Evolutionary conservation across 2,888 invertebrate genomes (phyloP).

Genomic region (Sinelater perroti): DNA sequence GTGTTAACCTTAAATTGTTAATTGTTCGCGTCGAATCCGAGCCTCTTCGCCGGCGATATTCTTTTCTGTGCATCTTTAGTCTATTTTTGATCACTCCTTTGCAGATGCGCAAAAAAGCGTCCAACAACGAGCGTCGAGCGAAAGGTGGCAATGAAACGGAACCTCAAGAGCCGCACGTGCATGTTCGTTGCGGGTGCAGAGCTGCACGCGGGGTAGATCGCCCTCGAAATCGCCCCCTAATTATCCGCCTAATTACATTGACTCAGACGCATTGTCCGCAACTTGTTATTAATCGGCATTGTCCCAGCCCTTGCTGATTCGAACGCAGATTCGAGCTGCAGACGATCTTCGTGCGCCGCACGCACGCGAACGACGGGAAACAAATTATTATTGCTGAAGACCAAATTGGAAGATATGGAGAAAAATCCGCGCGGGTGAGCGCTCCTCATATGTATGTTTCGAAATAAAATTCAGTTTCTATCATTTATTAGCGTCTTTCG

Average conservation of each 20-base stretch:
- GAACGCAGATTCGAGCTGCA: conserved; percentile 30
- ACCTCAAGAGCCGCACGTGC: conserved; percentile 40
- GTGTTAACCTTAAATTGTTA: conserved; percentile 15
- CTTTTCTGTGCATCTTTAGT: too few relatives aligned
- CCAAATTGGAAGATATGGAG: conserved; percentile 17
- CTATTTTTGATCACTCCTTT: too few relatives aligned
- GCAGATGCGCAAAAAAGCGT: too few relatives aligned
- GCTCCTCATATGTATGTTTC: too few relatives aligned
- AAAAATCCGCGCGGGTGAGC: too few relatives aligned
- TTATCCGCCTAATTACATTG: conserved; percentile 50
- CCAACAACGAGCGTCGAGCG: too few relatives aligned
- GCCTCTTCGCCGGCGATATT: too few relatives aligned
- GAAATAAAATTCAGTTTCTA: too few relatives aligned
- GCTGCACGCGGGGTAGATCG: conserved; percentile 39
- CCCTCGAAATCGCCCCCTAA: conserved; percentile 41
- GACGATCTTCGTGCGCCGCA: conserved; percentile 16
- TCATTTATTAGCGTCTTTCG: too few relatives aligned
- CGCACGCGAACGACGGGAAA: conserved; percentile 18
- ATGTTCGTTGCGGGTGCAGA: conserved; percentile 13
- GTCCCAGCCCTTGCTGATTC: conserved; percentile 37
- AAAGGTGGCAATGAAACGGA: too few relatives aligned
- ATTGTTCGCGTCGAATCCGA: conserved; percentile 19
- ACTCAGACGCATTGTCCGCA: conserved; percentile 46
- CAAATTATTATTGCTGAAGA: conserved; percentile 13
- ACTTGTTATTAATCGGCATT: conserved; percentile 46